Evolutionary conservation across 1,140 invertebrate genomes (phyloP).

Genomic region (Dolichoris vasculosae): DNA sequence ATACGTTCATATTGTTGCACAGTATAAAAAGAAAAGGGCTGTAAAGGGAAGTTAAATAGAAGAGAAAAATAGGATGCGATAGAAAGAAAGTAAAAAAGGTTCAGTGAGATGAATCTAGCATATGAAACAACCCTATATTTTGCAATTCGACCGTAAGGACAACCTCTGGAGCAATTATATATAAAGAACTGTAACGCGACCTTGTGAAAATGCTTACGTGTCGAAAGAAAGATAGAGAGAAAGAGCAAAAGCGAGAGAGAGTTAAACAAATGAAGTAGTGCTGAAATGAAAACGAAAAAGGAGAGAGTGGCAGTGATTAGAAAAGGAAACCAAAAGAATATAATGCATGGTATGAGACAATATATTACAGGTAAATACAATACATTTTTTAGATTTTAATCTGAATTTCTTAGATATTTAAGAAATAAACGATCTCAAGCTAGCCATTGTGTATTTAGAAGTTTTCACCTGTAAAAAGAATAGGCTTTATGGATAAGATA

Average conservation of each 20-base stretch:
- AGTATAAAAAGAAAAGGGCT: conserved; percentile 16
- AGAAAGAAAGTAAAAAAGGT: background rate
- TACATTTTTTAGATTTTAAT: conserved; percentile 39
- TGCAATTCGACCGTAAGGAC: background rate
- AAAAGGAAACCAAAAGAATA: background rate
- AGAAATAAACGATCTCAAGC: background rate
- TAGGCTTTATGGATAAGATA: background rate
- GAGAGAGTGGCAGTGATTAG: background rate
- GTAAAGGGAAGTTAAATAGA: conserved; percentile 39
- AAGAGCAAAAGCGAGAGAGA: background rate
- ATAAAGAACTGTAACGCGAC: background rate
- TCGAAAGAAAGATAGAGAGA: background rate
- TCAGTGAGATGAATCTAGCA: background rate
- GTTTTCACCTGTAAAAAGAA: conserved; percentile 21
- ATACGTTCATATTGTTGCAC: no score
- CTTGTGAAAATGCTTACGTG: background rate
- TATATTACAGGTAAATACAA: background rate
- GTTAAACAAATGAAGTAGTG: background rate
- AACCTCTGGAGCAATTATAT: background rate
- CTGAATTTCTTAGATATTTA: conserved; percentile 23
- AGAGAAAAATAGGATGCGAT: conserved; percentile 43
- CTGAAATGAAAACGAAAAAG: background rate
- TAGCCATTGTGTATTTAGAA: background rate
- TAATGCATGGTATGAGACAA: background rate
- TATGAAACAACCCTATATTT: conserved; percentile 1